Evolutionary conservation across 2,113 vertebrate species (phyloP), one percentile per base, ranked within the genome.

Genomic region (Scortum barcoo): DNA sequence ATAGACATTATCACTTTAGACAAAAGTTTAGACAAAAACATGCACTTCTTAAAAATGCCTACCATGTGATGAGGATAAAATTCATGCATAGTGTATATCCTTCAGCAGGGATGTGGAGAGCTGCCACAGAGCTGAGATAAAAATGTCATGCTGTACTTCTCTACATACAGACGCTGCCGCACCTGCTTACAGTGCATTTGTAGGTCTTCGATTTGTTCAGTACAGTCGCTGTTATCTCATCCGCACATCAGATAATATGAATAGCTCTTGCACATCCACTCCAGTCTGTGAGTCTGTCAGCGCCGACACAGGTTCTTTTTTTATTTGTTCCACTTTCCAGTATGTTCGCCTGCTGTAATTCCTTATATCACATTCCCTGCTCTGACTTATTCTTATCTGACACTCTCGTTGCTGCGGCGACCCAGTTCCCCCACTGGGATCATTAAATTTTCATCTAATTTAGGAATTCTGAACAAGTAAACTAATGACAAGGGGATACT

Each of bases 391-490:
- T 81, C 74, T 72, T 54, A 62, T 80, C 58, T 30, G 33, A 33
- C 62, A 77, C 16, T 58, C 60, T 71, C 33, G 60, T 44, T 22
- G 56, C 76, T 36, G 56, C 74, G 50, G n/a, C 0, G 4, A 72
- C 68, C 66, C 73, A 62, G 9, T 71, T 73, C 58, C 65, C 63
- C 80, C 63, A 61, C 13, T 7, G 78, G 68, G 46, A 67, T 82
- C 86, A 77, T 84, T 76, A 74, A 28, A 76, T 60, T 81, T 73
- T 81, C 56, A 87, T 80, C 58, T 74, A 50, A 77, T 90, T 71
- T 70, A 46, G 33, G 42, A 66, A 82, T 80, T 65, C 56, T 7
- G 6, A 84, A 80, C 62, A 48, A 6, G 63, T 14, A 36, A 74
- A 72, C 68, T 80, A 75, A 58, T 83, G 63, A 42, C 46, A 26